Base-by-base conservation (phyloP, 2,888 invertebrate species). In the Dasypolia templi region DNA sequence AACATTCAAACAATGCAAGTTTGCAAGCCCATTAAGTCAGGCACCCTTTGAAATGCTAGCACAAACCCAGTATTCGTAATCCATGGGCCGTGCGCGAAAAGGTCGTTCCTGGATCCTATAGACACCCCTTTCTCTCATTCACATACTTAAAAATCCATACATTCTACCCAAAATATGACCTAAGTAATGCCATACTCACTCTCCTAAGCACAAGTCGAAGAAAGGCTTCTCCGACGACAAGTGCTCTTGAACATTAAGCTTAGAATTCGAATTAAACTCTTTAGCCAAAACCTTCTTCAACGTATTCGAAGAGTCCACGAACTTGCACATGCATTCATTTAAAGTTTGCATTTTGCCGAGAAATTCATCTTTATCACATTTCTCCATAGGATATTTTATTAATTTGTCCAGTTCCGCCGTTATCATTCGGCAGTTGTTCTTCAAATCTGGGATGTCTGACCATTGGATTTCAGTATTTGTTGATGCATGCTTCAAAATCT, bases 301-400 rank as follows among this genome's bases (percentile, higher is more conserved):
- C 0, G 92, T 91, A 59, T 95, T 95, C 0, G 95, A 93, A 0
- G 96, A 95, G 61, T 94, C 92, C 0, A 93, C 93, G 72, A 95
- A 95, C 81, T 94, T 94, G 79, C 93, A 94, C 96, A 96, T 96
- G 26, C 90, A 95, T 12, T 95, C 93, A 39, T 94, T 95, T 2
- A 96, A 53, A 0, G 91, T 91, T 73, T 94, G 91, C 94, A 96
- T 95, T 81, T 95, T 96, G 0, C 79, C 73, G 59, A 95, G 44
- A 26, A 95, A 84, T 3, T 92, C 90, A 22, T 92, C 88, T 26
- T 91, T 92, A 12, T 92, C 90, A 6, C 81, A 82, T 1, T 74
- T 77, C 42, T 91, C 92, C 3, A 81, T 19, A 0, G 92, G 89
- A 32, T 79, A 77, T 6, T 90, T 92, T 4, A 93, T 89, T 26